Percentiles rank a stretch among this genome's conserved stretches.
phyloP scores from a whole-genome alignment of 92 coral and sea anemone genomes.

The Parazoanthus swiftii region DNA sequence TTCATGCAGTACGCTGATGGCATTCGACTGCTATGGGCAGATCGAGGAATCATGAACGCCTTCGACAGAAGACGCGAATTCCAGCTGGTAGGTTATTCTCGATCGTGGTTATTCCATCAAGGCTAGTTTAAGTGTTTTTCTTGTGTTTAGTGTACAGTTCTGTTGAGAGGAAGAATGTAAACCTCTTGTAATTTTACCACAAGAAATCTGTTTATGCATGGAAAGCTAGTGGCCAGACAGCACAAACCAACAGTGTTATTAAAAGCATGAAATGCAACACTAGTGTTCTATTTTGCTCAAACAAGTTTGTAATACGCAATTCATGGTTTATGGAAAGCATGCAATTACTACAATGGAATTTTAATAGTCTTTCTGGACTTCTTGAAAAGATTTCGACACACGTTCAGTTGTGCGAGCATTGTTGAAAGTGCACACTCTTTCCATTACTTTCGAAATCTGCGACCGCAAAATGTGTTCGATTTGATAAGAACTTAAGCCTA shows the following conservation, averaged over 20 bases:
- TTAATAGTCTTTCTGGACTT: conserved; percentile 21
- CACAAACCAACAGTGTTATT: conserved; percentile 4
- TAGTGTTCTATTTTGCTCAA: conserved; percentile 17
- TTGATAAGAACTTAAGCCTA: not conserved
- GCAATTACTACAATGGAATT: not conserved
- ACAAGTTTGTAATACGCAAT: conserved; percentile 26
- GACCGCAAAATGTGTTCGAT: conserved; percentile 14
- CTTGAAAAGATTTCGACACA: conserved; percentile 15
- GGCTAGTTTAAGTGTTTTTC: not conserved
- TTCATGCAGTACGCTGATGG: conserved; percentile 88
- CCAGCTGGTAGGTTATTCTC: conserved; percentile 81
- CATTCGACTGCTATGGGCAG: conserved; percentile 89
- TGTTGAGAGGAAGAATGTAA: conserved; percentile 34
- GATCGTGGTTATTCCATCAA: conserved; percentile 2
- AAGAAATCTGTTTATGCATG: conserved; percentile 45
- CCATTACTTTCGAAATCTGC: conserved; percentile 36
- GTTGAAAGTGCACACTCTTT: conserved; percentile 2
- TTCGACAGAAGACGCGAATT: conserved; percentile 97
- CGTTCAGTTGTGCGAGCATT: conserved; percentile 8
- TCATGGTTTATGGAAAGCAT: not conserved
- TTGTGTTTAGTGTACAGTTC: conserved; percentile 7
- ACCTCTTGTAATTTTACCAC: conserved; percentile 49
- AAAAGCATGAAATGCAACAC: conserved; percentile 39
- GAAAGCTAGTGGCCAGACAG: conserved; percentile 27
- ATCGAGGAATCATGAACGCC: conserved; percentile 89